Base-by-base conservation (phyloP, 2,797 vertebrate genomes). In the Amblyraja radiata region DNA sequence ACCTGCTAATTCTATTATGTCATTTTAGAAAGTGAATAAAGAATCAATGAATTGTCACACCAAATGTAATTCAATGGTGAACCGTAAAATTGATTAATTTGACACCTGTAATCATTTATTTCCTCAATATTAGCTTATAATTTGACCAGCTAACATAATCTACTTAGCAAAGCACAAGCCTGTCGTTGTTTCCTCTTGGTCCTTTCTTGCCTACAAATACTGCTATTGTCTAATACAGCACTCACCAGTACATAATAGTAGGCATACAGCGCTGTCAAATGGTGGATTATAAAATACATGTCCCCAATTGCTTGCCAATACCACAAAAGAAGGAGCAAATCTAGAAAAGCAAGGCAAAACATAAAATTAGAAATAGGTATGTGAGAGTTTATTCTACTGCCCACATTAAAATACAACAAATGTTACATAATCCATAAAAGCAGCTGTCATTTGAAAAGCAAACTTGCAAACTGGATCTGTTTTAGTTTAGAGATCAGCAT, bases 231-330 rank as follows among this genome's bases (percentile, higher is more conserved):
- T 97, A 97, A 97, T 94, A 97, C 93, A 94, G 96, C 96, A 99
- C 99, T 99, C 97, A 99, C 99, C 99, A 99, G 96, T 96, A 99
- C 96, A 97, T 98, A 97, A 97, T 96, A 98, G 97, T 98, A 99
- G 96, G 98, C 98, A 96, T 97, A 98, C 95, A 99, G 96, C 36
- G 97, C 97, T 95, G 98, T 96, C 96, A 98, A 96, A 95, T 99
- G 99, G 95, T 99, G 99, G 94, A 99, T 93, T 97, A 99, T 96
- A 97, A 98, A 99, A 97, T 96, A 98, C 96, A 97, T 98, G 97
- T 99, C 99, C 94, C 99, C 99, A 96, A 99, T 98, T 95, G 98
- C 97, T 95, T 97, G 98, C 99, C 99, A 99, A 96, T 99, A 98
- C 95, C 96, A 98, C 97, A 98, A 97, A 97, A 99, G 97, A 96